phyloP scores from a whole-genome alignment of 2,888 invertebrate species.

The Drosophila phalerata region DNA sequence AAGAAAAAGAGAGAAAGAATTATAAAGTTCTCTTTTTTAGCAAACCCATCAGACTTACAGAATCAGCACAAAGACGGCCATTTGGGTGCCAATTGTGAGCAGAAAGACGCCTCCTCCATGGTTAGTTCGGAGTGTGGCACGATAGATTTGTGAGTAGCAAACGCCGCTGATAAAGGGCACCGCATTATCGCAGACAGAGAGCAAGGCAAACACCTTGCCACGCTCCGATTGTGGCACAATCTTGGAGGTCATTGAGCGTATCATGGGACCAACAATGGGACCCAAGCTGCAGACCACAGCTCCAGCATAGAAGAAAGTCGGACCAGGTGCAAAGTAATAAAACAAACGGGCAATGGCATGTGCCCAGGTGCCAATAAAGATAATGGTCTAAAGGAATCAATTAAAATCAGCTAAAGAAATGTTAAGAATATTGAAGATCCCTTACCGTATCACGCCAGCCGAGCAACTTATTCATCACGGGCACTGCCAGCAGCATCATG shows the following conservation, averaged over 20 bases:
- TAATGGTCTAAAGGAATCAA: conserved; percentile 86
- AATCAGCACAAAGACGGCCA: conserved; percentile 88
- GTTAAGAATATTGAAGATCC: fast-evolving
- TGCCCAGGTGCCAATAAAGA: conserved; percentile 90
- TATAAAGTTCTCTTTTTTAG: no score
- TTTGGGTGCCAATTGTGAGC: conserved; percentile 90
- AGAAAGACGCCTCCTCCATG: conserved; percentile 89
- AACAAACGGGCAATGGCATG: conserved; percentile 90
- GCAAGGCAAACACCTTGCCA: conserved; percentile 92
- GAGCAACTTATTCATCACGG: conserved; percentile 89
- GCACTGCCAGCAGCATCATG: conserved; percentile 90
- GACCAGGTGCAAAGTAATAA: conserved; percentile 88
- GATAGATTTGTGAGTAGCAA: conserved; percentile 90
- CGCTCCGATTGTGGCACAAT: conserved; percentile 90
- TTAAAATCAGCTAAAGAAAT: neutral
- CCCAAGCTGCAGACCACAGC: conserved; percentile 92
- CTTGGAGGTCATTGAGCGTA: conserved; percentile 94
- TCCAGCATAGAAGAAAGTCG: conserved; percentile 89
- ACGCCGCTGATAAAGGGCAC: conserved; percentile 91
- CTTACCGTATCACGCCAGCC: conserved; percentile 89
- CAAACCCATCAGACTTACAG: conserved; percentile 87
- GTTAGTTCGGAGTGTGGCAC: conserved; percentile 88
- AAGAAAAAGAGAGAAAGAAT: neutral
- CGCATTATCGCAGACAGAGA: conserved; percentile 93
- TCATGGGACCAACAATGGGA: conserved; percentile 91